A percentile compares a stretch with the other conserved stretches of the same genome.
Evolutionary conservation across 2,888 invertebrate genomes (phyloP).

Genomic region (Boloria selene): DNA sequence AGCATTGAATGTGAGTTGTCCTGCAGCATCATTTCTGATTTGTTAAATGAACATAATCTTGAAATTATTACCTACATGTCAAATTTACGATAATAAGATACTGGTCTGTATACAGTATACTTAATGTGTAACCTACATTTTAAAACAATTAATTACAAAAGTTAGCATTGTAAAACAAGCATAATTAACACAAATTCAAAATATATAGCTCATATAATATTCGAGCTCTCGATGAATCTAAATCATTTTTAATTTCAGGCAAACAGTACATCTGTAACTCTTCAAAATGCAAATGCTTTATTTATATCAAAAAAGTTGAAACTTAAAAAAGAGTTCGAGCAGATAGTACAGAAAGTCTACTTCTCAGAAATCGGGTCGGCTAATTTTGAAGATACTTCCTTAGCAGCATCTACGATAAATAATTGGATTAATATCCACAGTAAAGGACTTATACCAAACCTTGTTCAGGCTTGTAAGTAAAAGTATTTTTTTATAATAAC

Average conservation of each 20-base stretch:
- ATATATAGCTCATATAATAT: too few relatives aligned
- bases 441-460: slow-evolving; percentile 76
- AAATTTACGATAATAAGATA: too few relatives aligned
- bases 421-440: slow-evolving; percentile 83
- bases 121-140: too few relatives aligned
- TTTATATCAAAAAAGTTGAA: slow-evolving; percentile 71
- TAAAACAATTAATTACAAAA: too few relatives aligned
- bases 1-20: slow-evolving; percentile 60
- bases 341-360: slow-evolving; percentile 72
- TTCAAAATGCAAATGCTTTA: slow-evolving; percentile 76
- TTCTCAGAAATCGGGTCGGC: slow-evolving; percentile 70
- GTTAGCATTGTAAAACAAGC: too few relatives aligned
- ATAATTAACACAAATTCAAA: too few relatives aligned
- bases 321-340: slow-evolving; percentile 68
- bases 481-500: too few relatives aligned
- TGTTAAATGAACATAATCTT: too few relatives aligned
- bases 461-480: slow-evolving; percentile 78
- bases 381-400: slow-evolving; percentile 73
- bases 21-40: neutral
- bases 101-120: too few relatives aligned
- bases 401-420: slow-evolving; percentile 79
- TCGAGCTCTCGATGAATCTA: too few relatives aligned
- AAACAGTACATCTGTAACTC: slow-evolving; percentile 51
- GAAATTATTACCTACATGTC: too few relatives aligned
- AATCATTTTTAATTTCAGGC: slow-evolving; percentile 50